A percentile compares a stretch with the other conserved stretches of the same genome.
phyloP scores from a whole-genome alignment of 2,888 invertebrate species.

The Copidosoma aretas region DNA sequence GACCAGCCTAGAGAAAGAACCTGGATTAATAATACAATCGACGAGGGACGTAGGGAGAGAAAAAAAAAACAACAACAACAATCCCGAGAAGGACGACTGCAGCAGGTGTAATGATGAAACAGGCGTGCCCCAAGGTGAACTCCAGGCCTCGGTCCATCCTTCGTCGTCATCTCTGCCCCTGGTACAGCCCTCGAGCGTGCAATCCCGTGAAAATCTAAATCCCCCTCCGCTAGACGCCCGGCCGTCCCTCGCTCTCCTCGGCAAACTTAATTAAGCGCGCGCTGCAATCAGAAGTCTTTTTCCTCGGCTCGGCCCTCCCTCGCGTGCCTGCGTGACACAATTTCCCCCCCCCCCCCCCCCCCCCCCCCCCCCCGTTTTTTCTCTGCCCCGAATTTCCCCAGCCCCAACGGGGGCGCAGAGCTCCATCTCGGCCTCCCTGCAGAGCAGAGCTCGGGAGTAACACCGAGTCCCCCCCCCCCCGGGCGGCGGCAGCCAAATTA shows the following conservation, averaged over 20 bases:
- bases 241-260: background rate
- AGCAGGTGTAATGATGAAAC: conserved; percentile 18
- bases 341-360: no score
- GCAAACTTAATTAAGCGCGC: conserved; percentile 17
- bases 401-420: background rate
- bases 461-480: background rate
- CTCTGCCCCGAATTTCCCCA: background rate
- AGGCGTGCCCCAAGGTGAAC: conserved; percentile 11
- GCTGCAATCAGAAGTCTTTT: conserved; percentile 10
- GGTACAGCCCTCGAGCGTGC: background rate
- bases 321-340: no score
- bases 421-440: no score
- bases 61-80: background rate
- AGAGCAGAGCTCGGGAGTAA: background rate
- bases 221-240: background rate
- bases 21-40: no score
- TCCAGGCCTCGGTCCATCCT: conserved; percentile 11
- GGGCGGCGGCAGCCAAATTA: background rate
- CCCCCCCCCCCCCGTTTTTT: no score
- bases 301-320: no score
- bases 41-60: background rate
- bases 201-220: conserved; percentile 17
- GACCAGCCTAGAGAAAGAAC: no score
- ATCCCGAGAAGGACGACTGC: background rate
- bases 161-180: no score